These are phyloP conservation scores for Hyposoter dolosus DNA, from an alignment of 2,888 invertebrate species.

Conservation along the genomic window DNA sequence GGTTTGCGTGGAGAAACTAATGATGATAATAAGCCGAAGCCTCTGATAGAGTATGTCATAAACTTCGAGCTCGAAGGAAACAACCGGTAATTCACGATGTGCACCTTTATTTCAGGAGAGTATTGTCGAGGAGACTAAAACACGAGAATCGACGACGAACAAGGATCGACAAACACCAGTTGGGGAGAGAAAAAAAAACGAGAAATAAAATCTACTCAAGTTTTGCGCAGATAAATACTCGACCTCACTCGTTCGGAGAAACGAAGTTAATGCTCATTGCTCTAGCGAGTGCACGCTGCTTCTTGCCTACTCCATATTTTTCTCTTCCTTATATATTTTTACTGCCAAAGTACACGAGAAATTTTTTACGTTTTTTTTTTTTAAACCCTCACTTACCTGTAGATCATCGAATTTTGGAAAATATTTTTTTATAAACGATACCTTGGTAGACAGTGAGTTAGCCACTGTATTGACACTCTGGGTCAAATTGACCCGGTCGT, in stretches of 20 bases:
- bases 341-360: not conserved
- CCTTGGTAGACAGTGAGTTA: not conserved
- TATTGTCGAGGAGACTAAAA: constrained; percentile 1
- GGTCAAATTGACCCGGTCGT: not conserved
- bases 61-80: constrained; percentile 52
- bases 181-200: not conserved
- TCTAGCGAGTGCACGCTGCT: constrained; percentile 30
- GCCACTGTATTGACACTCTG: not conserved
- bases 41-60: constrained; percentile 62
- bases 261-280: constrained; percentile 64
- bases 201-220: constrained; percentile 34
- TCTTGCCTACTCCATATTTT: constrained; percentile 14
- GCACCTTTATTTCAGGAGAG: not conserved
- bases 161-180: not conserved
- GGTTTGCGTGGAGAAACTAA: constrained; percentile 16
- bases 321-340: not conserved
- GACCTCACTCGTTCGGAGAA: constrained; percentile 53
- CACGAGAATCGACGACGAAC: not conserved
- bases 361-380: not conserved
- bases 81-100: constrained; percentile 57
- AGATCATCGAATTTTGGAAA: not conserved
- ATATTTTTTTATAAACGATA: not conserved
- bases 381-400: not conserved
- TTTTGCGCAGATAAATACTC: constrained; percentile 19
- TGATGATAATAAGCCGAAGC: constrained; percentile 56